phyloP scores from a whole-genome alignment of 2,797 vertebrate genomes.

The Galagoides demidoff region DNA sequence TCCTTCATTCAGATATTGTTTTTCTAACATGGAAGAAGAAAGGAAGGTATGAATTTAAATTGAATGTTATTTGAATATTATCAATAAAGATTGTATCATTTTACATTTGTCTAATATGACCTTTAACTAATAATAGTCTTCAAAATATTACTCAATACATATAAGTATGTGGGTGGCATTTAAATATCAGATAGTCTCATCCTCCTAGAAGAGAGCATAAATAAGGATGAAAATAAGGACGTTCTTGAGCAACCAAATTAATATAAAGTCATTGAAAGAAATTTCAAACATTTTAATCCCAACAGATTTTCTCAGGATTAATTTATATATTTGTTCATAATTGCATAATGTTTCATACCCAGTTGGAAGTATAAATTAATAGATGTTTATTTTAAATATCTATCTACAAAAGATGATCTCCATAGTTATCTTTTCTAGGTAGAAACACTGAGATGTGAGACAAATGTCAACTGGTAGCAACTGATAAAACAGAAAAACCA shows the following conservation, averaged over 20 bases:
- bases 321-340: not conserved
- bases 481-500: not conserved
- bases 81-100: not conserved
- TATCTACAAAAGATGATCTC: not conserved
- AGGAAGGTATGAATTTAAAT: not conserved
- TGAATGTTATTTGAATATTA: not conserved
- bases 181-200: not conserved
- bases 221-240: not conserved
- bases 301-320: not conserved
- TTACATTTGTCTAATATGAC: not conserved
- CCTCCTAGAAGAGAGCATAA: not conserved
- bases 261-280: not conserved
- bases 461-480: not conserved
- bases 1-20: not conserved
- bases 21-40: not conserved
- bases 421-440: not conserved
- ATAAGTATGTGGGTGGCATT: not conserved
- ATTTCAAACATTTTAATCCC: not conserved
- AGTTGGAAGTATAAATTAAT: not conserved
- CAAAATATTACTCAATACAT: not conserved
- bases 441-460: not conserved
- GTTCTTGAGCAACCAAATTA: not conserved
- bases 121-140: not conserved
- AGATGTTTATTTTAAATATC: not conserved
- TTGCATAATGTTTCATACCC: not conserved